Conservation (phyloP, 2,113 vertebrate genomes). For the Bos taurus region DNA sequence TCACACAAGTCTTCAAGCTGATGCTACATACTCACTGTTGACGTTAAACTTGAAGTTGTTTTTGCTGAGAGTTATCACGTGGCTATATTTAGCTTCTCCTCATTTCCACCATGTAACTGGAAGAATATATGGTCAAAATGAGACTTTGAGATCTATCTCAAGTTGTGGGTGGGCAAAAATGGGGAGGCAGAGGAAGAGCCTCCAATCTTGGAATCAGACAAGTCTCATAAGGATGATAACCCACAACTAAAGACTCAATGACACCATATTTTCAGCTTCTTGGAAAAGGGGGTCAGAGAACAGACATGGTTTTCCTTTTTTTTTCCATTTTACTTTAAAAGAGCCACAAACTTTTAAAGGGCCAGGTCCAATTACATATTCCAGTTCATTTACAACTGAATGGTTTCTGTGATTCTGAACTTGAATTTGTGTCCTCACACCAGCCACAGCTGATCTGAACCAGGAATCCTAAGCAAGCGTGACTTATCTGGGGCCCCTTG, state of each 20-base stretch:
- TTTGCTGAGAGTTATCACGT: background rate
- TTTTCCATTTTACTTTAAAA: slow-evolving; percentile 31
- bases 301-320: background rate
- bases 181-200: background rate
- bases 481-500: background rate
- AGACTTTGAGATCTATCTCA: background rate
- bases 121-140: slow-evolving; percentile 32
- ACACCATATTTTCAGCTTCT: background rate
- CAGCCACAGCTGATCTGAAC: background rate
- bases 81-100: background rate
- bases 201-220: background rate
- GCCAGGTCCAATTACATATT: background rate
- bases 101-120: background rate
- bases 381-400: background rate
- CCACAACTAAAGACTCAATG: background rate
- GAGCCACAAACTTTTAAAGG: background rate
- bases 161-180: background rate
- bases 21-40: background rate
- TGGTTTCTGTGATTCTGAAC: background rate
- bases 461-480: background rate
- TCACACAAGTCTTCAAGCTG: slow-evolving; percentile 7
- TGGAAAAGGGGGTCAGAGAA: slow-evolving; percentile 3
- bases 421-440: background rate
- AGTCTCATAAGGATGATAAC: background rate
- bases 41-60: background rate